phyloP scores from a whole-genome alignment of 2,113 vertebrate species.

The Leptobrachium leishanense region DNA sequence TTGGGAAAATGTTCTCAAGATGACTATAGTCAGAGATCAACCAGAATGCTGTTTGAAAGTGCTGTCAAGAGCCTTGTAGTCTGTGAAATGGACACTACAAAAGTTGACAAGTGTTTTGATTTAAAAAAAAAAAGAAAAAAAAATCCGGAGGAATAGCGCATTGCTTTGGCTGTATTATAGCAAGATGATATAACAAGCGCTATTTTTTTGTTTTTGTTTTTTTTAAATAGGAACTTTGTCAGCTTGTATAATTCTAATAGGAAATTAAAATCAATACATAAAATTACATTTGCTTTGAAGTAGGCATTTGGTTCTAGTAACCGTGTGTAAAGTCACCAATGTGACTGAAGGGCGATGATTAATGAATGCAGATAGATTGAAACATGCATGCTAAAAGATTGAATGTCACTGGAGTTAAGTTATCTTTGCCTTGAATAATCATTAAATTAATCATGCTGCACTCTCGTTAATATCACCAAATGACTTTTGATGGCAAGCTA shows the following conservation, averaged over 20 bases:
- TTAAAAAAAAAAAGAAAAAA: not conserved
- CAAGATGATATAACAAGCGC: not conserved
- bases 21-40: constrained; percentile 25
- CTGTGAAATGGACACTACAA: constrained; percentile 27
- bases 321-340: not conserved
- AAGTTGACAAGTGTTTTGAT: constrained; percentile 23
- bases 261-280: not conserved
- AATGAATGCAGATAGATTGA: not conserved
- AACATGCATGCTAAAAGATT: not conserved
- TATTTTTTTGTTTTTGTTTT: not conserved
- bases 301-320: not conserved
- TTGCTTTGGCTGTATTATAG: not conserved
- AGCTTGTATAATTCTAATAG: not conserved
- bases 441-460: not conserved
- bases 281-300: not conserved
- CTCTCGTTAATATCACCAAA: not conserved
- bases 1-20: constrained; percentile 25
- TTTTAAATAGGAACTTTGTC: not conserved
- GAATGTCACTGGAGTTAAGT: not conserved
- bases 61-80: constrained; percentile 30
- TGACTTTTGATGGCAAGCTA: not conserved
- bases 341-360: not conserved
- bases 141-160: not conserved
- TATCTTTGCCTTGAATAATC: not conserved
- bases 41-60: constrained; percentile 16